A percentile compares a stretch with the other conserved stretches of the same genome.
Evolutionary conservation across 1,140 invertebrate species (phyloP).

Genomic region (Drosophila triauraria): DNA sequence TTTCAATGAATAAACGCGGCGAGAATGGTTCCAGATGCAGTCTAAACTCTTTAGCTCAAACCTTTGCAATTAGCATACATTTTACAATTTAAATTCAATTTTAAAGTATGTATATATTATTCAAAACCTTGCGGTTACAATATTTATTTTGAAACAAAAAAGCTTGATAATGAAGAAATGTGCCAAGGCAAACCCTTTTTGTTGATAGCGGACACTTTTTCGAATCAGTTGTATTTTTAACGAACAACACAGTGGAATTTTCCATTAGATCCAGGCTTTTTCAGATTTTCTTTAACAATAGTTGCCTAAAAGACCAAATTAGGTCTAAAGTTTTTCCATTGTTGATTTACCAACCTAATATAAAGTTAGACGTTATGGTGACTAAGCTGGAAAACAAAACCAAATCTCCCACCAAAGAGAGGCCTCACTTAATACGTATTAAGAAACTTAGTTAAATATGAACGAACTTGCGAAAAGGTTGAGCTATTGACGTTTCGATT

Average conservation of each 20-base stretch:
- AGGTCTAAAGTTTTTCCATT: no score
- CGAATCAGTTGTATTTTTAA: neutral
- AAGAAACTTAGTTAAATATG: neutral
- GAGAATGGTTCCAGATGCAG: constrained; percentile 4
- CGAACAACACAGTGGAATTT: neutral
- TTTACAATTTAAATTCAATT: neutral
- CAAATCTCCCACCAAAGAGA: neutral
- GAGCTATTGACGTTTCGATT: neutral
- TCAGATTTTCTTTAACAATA: neutral
- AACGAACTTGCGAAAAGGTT: neutral
- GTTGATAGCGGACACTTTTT: neutral
- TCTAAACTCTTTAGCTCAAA: neutral
- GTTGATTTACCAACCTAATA: constrained; percentile 1
- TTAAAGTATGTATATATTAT: no score
- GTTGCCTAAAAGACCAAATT: neutral
- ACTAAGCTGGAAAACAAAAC: neutral
- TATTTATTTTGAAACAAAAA: neutral
- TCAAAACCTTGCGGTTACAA: neutral
- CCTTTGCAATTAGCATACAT: neutral
- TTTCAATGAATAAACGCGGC: constrained; percentile 40
- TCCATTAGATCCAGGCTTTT: neutral
- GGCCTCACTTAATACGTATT: neutral
- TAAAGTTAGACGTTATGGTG: neutral
- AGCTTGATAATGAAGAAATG: constrained; percentile 6
- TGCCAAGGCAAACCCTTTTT: constrained; percentile 6